Evolutionary conservation across 1,140 invertebrate species (phyloP).

Genomic region (Pseudomyrmex pallidus): DNA sequence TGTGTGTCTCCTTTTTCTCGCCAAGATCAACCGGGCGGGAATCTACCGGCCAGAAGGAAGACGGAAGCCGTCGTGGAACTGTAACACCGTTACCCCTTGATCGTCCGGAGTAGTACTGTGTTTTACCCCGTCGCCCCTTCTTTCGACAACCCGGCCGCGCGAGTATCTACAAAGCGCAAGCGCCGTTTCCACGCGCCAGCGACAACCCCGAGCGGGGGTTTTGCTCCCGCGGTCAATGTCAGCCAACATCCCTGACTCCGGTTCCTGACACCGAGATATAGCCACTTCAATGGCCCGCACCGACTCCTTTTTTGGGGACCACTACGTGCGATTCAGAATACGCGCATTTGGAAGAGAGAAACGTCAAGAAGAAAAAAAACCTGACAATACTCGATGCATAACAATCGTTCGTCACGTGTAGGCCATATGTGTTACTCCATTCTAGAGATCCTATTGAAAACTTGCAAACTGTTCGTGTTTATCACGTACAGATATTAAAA

Average conservation of each 20-base stretch:
- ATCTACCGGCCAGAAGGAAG: constrained; percentile 29
- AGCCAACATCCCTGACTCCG: constrained; percentile 79
- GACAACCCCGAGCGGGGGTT: constrained; percentile 71
- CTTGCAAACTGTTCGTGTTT: too few species aligned
- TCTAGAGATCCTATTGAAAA: too few species aligned
- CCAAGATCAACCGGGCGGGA: constrained; percentile 48
- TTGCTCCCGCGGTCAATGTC: constrained; percentile 82
- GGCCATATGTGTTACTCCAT: too few species aligned
- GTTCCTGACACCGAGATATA: constrained; percentile 74
- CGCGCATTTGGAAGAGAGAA: neutral
- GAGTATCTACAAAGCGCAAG: constrained; percentile 70
- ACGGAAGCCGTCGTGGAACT: constrained; percentile 44
- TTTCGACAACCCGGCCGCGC: constrained; percentile 68
- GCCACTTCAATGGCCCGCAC: constrained; percentile 65
- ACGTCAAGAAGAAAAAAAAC: too few species aligned
- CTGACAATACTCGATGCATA: neutral
- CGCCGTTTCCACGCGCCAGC: constrained; percentile 78
- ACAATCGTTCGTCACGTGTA: neutral
- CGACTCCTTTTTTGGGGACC: constrained; percentile 62
- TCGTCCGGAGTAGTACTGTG: constrained; percentile 81
- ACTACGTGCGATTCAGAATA: constrained; percentile 20
- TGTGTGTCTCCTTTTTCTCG: constrained; percentile 2
- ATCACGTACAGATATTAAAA: too few species aligned
- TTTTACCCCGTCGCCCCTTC: constrained; percentile 76
- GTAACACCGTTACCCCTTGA: constrained; percentile 74